phyloP scores from a whole-genome alignment of 2,888 invertebrate genomes.

The Theretra japonica region DNA sequence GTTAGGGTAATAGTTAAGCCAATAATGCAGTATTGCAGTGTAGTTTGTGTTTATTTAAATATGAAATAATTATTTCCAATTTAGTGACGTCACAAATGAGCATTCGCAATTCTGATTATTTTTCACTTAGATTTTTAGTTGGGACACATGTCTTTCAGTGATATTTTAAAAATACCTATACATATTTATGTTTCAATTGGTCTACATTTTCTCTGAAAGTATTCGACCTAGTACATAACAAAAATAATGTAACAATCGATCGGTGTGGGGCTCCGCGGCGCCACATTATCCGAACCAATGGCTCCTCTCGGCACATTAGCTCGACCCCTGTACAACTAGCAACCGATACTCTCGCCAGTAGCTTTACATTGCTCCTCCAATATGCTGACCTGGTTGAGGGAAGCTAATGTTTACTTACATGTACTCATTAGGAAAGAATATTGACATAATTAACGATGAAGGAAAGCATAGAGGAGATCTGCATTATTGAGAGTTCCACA shows the following conservation, averaged over 20 bases:
- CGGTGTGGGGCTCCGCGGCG: neutral
- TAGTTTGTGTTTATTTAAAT: neutral
- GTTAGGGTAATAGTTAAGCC: no score
- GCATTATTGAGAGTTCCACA: no score
- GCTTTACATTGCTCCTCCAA: neutral
- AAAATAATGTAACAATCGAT: neutral
- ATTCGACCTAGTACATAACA: neutral
- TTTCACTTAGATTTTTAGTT: no score
- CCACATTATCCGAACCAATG: conserved; percentile 7
- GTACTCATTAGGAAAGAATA: no score
- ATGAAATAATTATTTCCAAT: no score
- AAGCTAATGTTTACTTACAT: neutral
- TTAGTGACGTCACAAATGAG: no score
- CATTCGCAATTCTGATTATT: no score
- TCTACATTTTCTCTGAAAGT: neutral
- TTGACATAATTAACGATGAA: no score
- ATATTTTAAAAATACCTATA: no score
- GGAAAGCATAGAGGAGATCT: no score
- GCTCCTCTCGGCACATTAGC: neutral
- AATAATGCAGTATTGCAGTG: neutral
- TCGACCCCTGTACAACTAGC: neutral
- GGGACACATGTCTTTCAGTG: no score
- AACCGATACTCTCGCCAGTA: neutral
- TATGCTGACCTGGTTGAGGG: neutral
- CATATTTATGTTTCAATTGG: no score